Conservation (phyloP, 2,113 vertebrate genomes). For the Neolamprologus falcicula region DNA sequence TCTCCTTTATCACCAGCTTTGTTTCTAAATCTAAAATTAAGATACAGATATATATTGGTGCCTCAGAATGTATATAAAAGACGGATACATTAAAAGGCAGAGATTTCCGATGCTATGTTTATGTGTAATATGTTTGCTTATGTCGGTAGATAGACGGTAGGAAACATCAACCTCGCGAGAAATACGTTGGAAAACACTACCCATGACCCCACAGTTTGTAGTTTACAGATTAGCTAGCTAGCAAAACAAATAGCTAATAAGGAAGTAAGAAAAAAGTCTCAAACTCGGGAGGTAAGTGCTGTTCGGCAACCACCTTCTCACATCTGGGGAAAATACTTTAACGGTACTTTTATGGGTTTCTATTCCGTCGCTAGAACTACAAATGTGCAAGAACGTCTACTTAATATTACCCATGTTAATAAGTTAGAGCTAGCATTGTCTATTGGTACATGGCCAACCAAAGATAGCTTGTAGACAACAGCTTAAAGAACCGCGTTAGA, state of each 20-base stretch:
- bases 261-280: background rate
- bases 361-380: background rate
- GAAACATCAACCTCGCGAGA: background rate
- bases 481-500: background rate
- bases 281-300: background rate
- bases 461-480: background rate
- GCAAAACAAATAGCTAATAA: background rate
- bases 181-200: background rate
- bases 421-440: background rate
- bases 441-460: background rate
- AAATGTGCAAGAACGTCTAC: background rate
- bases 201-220: conserved; percentile 44
- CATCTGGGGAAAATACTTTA: no score
- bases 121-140: background rate
- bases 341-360: background rate
- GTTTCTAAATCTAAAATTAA: background rate
- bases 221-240: conserved; percentile 9
- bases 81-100: background rate
- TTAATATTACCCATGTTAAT: background rate
- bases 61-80: background rate
- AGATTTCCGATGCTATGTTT: background rate
- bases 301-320: background rate
- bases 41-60: background rate
- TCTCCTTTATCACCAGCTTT: background rate
- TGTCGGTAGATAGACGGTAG: background rate